phyloP scores from a whole-genome alignment of 2,797 vertebrate genomes.

The Lepilemur septentrionalis region DNA sequence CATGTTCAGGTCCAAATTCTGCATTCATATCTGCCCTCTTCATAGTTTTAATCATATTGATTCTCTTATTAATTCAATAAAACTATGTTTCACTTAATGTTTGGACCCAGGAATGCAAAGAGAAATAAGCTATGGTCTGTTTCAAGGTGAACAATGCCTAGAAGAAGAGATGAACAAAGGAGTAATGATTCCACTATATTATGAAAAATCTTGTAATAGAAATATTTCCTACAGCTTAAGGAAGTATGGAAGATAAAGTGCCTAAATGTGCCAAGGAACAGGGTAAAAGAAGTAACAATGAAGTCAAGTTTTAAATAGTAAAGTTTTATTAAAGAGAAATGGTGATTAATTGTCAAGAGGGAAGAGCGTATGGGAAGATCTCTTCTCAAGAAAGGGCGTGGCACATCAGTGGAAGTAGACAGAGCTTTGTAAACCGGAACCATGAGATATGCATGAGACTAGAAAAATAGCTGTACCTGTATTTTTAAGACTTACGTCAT shows the following conservation, averaged over 20 bases:
- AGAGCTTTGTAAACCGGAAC: background rate
- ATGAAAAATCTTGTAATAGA: background rate
- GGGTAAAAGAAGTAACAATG: background rate
- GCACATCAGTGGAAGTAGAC: background rate
- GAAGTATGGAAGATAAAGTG: background rate
- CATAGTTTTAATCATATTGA: background rate
- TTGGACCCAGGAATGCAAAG: background rate
- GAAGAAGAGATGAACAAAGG: background rate
- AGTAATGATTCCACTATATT: background rate
- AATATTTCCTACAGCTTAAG: background rate
- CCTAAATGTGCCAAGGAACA: background rate
- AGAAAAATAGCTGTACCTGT: background rate
- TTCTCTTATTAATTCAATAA: conserved; percentile 6
- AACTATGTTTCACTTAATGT: background rate
- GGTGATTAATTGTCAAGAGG: background rate
- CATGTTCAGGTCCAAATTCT: background rate
- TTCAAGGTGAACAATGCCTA: background rate
- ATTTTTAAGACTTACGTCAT: background rate
- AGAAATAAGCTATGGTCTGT: background rate
- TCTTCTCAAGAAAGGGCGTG: background rate
- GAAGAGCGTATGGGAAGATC: background rate
- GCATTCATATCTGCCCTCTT: background rate
- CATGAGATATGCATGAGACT: background rate
- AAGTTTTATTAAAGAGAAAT: background rate
- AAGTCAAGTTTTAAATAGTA: background rate